Conservation (phyloP, 2,888 invertebrate species). For the Synergus itoensis region DNA sequence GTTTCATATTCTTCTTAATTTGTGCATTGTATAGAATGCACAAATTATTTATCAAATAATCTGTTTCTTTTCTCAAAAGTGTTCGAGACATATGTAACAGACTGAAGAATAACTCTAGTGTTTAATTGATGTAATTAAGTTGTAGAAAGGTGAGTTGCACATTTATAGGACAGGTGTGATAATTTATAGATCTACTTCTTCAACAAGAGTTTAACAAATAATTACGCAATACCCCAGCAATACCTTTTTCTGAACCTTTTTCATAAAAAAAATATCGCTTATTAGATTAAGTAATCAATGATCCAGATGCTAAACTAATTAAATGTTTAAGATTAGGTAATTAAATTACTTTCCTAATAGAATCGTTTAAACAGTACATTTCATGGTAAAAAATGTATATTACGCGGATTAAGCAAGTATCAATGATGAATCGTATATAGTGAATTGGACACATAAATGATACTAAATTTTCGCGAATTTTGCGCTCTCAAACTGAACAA, state of each 20-base stretch:
- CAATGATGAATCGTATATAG: neutral
- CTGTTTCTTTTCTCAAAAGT: no score
- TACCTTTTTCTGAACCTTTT: neutral
- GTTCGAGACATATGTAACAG: no score
- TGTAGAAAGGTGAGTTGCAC: neutral
- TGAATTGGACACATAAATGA: neutral
- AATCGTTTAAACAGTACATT: neutral
- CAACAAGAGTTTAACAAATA: neutral
- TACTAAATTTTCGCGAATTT: conserved; percentile 17
- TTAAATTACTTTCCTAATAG: no score
- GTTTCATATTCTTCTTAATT: no score
- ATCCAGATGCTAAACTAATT: no score
- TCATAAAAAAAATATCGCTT: neutral
- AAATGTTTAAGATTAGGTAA: no score
- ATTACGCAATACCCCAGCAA: neutral
- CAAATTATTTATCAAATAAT: no score
- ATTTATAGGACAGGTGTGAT: neutral
- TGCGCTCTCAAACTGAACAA: neutral
- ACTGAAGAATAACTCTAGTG: neutral
- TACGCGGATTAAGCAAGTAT: neutral
- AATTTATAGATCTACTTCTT: neutral
- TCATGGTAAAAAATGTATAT: neutral
- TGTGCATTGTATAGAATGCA: no score
- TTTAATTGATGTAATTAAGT: neutral
- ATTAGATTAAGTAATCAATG: no score